Percentiles rank a stretch among this genome's conserved stretches.
Evolutionary conservation across 2,797 vertebrate species (phyloP).

Genomic region (Synanceia verrucosa): DNA sequence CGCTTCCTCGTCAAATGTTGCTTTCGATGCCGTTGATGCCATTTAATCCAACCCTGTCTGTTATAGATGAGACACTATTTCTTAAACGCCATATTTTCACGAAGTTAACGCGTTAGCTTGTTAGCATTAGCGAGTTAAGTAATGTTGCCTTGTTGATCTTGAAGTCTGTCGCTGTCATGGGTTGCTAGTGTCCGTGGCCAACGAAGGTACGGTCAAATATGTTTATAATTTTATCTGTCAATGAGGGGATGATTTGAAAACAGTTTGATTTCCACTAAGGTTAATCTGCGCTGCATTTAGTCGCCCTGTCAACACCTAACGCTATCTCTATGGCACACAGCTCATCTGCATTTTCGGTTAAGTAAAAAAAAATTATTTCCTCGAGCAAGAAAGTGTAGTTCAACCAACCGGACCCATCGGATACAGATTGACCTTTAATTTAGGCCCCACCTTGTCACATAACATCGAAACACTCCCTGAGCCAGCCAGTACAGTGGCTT

Average conservation of each 20-base stretch:
- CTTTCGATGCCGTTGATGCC: rapidly evolving
- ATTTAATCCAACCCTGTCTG: not conserved
- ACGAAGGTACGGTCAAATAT: not conserved
- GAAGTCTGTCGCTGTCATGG: not conserved
- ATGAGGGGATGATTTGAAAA: no score
- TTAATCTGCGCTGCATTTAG: no score
- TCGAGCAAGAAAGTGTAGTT: not conserved
- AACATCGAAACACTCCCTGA: not conserved
- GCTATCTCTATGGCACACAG: rapidly evolving
- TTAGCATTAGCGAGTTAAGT: slow-evolving; percentile 46
- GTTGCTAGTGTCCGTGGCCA: not conserved
- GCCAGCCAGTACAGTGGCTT: rapidly evolving
- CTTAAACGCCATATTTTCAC: slow-evolving; percentile 19
- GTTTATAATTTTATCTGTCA: no score
- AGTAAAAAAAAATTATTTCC: not conserved
- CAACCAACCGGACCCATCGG: not conserved
- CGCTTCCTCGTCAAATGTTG: rapidly evolving
- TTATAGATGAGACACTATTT: not conserved
- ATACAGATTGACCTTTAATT: no score
- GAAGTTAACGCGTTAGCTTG: slow-evolving; percentile 50
- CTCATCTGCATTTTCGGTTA: no score
- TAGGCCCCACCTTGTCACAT: not conserved
- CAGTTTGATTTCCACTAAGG: no score
- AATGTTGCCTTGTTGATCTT: slow-evolving; percentile 2
- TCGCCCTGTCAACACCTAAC: no score